Conservation (phyloP, 2,113 vertebrate genomes). For the Nothocercus julius region DNA sequence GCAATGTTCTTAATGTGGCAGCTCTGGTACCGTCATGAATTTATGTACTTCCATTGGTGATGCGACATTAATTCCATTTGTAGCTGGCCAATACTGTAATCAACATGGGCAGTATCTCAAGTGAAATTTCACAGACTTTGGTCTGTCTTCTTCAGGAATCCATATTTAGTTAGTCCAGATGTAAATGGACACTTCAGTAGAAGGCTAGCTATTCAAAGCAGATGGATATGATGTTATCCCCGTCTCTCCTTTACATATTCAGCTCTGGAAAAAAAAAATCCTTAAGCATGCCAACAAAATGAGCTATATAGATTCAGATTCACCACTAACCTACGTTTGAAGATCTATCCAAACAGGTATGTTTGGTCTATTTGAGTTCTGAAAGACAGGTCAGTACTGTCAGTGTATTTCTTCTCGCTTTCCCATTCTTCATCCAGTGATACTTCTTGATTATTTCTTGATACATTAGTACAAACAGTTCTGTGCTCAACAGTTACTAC, state of each 20-base stretch:
- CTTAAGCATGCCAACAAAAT: neutral
- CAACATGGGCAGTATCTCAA: neutral
- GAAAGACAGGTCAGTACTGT: neutral
- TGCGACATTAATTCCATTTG: neutral
- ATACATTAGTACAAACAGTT: neutral
- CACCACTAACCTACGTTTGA: accelerated
- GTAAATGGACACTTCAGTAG: neutral
- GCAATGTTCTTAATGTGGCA: neutral
- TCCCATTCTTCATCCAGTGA: neutral
- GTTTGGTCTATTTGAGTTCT: neutral
- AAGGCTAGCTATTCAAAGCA: neutral
- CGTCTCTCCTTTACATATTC: neutral
- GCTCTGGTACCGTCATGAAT: neutral
- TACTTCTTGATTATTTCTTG: neutral
- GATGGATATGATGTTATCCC: neutral
- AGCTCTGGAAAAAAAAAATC: neutral
- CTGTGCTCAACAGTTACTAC: neutral
- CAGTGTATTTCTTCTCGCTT: neutral
- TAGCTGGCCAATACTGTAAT: neutral
- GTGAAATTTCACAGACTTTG: neutral
- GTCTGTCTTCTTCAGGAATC: neutral
- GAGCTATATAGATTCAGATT: accelerated
- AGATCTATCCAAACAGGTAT: accelerated
- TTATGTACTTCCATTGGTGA: neutral
- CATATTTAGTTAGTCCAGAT: neutral